phyloP scores from a whole-genome alignment of 2,888 invertebrate species.

The Hermaeophaga mercurialis region DNA sequence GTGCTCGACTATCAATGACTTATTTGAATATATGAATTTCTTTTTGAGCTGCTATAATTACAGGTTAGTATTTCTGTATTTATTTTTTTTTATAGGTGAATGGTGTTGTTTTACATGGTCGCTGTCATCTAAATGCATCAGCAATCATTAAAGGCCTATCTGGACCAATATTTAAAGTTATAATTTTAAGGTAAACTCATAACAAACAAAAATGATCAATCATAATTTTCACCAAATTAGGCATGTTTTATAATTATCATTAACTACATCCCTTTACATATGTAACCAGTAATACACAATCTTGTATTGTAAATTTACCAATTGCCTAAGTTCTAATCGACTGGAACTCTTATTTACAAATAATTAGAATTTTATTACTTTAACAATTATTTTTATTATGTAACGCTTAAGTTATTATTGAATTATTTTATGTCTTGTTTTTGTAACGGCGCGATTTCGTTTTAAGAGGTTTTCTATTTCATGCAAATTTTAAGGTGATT shows the following conservation, averaged over 20 bases:
- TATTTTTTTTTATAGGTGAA: constrained; percentile 74
- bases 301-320: constrained; percentile 16
- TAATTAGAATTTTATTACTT: constrained; percentile 23
- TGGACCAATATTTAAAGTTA: constrained; percentile 82
- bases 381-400: constrained; percentile 22
- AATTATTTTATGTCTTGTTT: constrained; percentile 6
- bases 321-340: constrained; percentile 19
- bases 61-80: constrained; percentile 50
- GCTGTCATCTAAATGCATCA: constrained; percentile 96
- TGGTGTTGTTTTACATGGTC: constrained; percentile 88
- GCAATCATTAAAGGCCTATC: constrained; percentile 92
- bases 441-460: neutral
- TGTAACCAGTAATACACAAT: constrained; percentile 30
- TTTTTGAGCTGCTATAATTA: constrained; percentile 45
- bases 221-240: no score
- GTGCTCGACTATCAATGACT: constrained; percentile 32
- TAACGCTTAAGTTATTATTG: constrained; percentile 8
- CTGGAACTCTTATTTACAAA: neutral
- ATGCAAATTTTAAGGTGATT: constrained; percentile 27
- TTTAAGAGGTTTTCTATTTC: constrained; percentile 8
- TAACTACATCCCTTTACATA: constrained; percentile 10
- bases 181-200: constrained; percentile 80
- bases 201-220: no score
- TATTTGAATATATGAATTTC: constrained; percentile 46
- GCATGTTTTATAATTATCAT: neutral